These are phyloP conservation scores for Coreoperca whiteheadi DNA, from an alignment of 2,113 vertebrate genomes.

Conservation along the genomic window DNA sequence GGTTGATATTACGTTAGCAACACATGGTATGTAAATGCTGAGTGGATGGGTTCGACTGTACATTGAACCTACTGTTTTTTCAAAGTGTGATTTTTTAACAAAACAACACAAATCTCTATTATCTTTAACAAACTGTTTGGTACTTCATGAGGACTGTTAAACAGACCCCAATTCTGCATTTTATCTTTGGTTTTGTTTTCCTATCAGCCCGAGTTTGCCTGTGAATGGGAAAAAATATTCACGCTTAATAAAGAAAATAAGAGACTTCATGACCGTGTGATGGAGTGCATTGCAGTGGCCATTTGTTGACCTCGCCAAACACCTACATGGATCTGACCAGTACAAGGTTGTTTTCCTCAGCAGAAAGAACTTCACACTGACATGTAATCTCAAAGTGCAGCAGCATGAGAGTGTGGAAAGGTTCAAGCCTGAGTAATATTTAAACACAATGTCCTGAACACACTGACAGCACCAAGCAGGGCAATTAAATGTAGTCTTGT, in stretches of 20 bases:
- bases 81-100: constrained; percentile 55
- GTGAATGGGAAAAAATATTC: constrained; percentile 48
- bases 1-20: constrained; percentile 3
- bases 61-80: constrained; percentile 48
- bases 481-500: constrained; percentile 25
- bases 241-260: constrained; percentile 71
- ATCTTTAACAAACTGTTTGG: not conserved
- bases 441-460: constrained; percentile 29
- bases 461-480: not conserved
- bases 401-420: constrained; percentile 30
- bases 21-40: constrained; percentile 16
- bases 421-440: constrained; percentile 46
- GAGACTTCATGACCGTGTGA: constrained; percentile 46
- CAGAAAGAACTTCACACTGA: constrained; percentile 48
- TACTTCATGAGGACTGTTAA: constrained; percentile 9
- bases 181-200: constrained; percentile 33
- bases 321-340: constrained; percentile 12
- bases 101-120: not conserved
- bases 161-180: constrained; percentile 26
- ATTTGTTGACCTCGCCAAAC: constrained; percentile 24
- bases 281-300: constrained; percentile 45
- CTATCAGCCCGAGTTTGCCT: constrained; percentile 56
- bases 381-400: constrained; percentile 37
- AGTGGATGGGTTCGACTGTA: not conserved
- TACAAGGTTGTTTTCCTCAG: constrained; percentile 33